Conservation (phyloP, 2,888 invertebrate genomes). For the Aricia artaxerxes region DNA sequence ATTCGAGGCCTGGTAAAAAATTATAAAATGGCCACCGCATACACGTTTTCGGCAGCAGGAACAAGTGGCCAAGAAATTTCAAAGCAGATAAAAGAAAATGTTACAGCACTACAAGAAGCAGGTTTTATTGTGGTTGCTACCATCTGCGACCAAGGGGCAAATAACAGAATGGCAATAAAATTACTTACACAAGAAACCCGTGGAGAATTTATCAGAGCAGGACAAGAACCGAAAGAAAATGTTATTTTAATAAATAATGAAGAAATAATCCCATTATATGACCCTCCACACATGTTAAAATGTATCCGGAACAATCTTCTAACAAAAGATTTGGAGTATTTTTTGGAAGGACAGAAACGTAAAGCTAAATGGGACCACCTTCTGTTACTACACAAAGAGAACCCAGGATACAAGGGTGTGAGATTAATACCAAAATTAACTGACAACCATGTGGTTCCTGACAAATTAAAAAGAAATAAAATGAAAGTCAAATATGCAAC, state of each 20-base stretch:
- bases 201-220: background rate
- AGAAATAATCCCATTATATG: constrained; percentile 39
- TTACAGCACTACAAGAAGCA: too few species aligned
- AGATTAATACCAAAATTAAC: too few species aligned
- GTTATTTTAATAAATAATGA: constrained; percentile 33
- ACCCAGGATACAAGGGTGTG: constrained; percentile 38
- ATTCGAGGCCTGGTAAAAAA: constrained; percentile 6
- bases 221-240: constrained; percentile 32
- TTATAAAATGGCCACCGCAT: background rate
- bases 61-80: constrained; percentile 3
- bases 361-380: constrained; percentile 34
- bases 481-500: too few species aligned
- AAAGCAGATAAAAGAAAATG: background rate
- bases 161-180: too few species aligned
- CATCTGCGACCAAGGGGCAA: too few species aligned
- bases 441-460: too few species aligned
- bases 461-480: too few species aligned
- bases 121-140: too few species aligned
- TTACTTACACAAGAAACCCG: constrained; percentile 5
- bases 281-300: constrained; percentile 40
- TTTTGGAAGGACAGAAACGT: constrained; percentile 27
- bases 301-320: constrained; percentile 39
- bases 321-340: constrained; percentile 32
- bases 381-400: constrained; percentile 28
- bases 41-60: background rate